phyloP scores from a whole-genome alignment of 1,140 invertebrate genomes.

The Cydia amplana region DNA sequence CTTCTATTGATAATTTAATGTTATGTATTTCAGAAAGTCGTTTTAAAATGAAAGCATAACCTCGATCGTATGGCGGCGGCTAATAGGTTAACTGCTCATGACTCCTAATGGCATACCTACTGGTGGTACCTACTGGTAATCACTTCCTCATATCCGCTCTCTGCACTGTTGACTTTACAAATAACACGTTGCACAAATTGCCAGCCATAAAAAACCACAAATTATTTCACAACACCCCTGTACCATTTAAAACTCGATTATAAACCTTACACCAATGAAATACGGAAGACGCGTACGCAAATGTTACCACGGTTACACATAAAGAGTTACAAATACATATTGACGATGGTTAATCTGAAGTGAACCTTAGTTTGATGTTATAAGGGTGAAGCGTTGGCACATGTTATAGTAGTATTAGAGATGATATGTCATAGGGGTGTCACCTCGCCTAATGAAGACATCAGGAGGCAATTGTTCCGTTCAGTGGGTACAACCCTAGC shows the following conservation, averaged over 20 bases:
- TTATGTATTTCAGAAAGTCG: too few species aligned
- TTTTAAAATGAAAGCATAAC: too few species aligned
- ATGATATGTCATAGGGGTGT: conserved; percentile 18
- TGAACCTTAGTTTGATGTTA: neutral
- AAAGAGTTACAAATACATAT: neutral
- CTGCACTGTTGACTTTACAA: neutral
- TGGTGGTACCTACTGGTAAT: neutral
- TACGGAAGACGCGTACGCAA: neutral
- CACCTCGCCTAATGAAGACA: conserved; percentile 2
- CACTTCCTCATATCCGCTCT: conserved; percentile 10
- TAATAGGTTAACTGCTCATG: too few species aligned
- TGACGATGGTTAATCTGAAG: neutral
- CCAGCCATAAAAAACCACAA: conserved; percentile 7
- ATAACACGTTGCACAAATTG: conserved; percentile 1
- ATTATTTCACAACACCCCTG: neutral
- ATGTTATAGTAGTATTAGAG: neutral
- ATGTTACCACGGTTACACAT: neutral
- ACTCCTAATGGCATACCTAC: neutral
- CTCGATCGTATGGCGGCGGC: too few species aligned
- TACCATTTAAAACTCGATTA: neutral
- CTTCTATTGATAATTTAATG: too few species aligned
- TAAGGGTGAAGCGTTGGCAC: neutral
- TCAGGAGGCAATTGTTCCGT: conserved; percentile 9
- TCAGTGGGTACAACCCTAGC: conserved; percentile 8
- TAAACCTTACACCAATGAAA: neutral